Base-by-base conservation (phyloP, 1,140 invertebrate genomes). In the Heliconius hewitsoni region DNA sequence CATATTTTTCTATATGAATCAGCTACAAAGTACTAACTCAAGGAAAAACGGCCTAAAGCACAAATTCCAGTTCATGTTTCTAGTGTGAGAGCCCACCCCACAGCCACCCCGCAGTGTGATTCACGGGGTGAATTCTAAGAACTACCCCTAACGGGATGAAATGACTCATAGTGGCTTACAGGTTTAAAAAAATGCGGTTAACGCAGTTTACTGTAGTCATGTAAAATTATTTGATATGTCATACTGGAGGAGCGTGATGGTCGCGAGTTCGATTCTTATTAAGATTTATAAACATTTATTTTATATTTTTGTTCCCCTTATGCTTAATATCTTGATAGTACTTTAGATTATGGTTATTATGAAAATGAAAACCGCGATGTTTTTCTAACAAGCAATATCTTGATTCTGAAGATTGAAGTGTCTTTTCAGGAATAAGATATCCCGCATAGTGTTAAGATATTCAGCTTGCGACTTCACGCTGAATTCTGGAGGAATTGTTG, bases 71-170 rank as follows among this genome's bases (percentile, higher is more conserved):
- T 57, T 57, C 23, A 66, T 16, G 60, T 30, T n/a, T 57, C 1
- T 6, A 16, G 60, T 66, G 30, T 30, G 60, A 66, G 60, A 66
- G 60, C 27, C 23, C 27, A 11, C 27, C 60, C 60, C 1, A 30
- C 23, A 66, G 23, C 60, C 60, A 30, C 60, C 60, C 60, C n/a
- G n/a, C 2, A 57, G n/a, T 30, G 60, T 66, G 60, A 66, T 27
- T 66, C 60, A 66, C 23, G 60, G 60, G 60, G 27, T 30, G 60
- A 23, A 16, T 6, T 66, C 23, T 66, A 66, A 23, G 55, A 23
- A 66, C 60, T 66, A 66, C 60, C 60, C 60, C 60, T 30, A 66
- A 30, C 60, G 60, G 60, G 60, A 66, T 66, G 27, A 60, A 30
- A 30, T 66, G 60, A 66, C 8, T 66, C 60, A 66, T 30, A 13